Evolutionary conservation across 2,888 invertebrate genomes (phyloP), one percentile per base, ranked within the genome.

Genomic region (Nycteola revayana): DNA sequence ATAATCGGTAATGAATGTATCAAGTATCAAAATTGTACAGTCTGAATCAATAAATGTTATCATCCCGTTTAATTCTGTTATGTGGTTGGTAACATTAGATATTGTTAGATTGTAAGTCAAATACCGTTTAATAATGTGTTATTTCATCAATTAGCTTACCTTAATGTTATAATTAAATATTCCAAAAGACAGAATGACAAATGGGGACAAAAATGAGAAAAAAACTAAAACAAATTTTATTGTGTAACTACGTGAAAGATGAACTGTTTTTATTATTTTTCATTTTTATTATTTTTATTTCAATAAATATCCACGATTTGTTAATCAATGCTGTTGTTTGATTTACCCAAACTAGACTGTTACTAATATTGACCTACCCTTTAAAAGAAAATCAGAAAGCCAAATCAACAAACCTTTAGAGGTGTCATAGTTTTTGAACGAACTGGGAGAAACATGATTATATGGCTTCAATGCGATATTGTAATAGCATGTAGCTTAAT

Each of bases 281-380:
- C 80, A 81, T 87, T 87, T 86, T 87, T 87, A 85, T 84, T 87
- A 87, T 87, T 88, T 86, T 88, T 87, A 87, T 88, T 87, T 86
- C 88, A 88, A 86, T 88, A 88, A 88, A 88, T 88, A 88, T 88
- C 88, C 88, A 87, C 72, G 82, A 88, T 88, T 88, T 88, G 88
- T 88, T 88, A 88, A 87, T 80, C 68, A 80, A 49, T 33, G 41
- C 22, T 57, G 28, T 70, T 67, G 75, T 86, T 87, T 84, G 37
- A 72, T 75, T 85, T 73, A 7, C 26, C 32, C 32, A 2, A 10
- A 0, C 5, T 2, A 14, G 14, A 14, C n/a, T n/a, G n/a, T n/a
- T n/a, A n/a, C n/a, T n/a, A n/a, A n/a, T n/a, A n/a, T n/a, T n/a
- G n/a, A n/a, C n/a, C n/a, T n/a, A n/a, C n/a, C n/a, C n/a, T n/a